Base-by-base conservation (phyloP, 1,140 invertebrate genomes). In the Scaptodrosophila lebanonensis region DNA sequence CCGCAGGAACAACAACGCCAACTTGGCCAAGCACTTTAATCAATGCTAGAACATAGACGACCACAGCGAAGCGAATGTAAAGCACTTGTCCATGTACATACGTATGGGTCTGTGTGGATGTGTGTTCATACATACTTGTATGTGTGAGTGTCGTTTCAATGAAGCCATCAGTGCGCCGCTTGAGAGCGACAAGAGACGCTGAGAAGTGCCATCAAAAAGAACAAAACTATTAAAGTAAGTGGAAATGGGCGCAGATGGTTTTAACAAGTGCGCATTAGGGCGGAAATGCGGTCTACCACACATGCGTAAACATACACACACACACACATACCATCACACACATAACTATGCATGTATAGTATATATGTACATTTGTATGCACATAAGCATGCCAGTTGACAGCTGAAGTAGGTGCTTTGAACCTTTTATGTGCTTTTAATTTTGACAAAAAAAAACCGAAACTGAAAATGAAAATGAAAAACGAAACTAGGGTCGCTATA, bases 221-320 rank as follows among this genome's bases (percentile, higher is more conserved):
- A 57, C 39, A 79, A 56, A 57, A 75, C 75, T 79, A 79, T 82
- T 75, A 75, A 82, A 70, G 66, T 75, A 79, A 82, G 76, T 79
- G 75, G 69, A 79, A 82, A 70, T 79, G 69, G 75, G 79, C 75
- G 32, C 32, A 33, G 32, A 33, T 8, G 8, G 32, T 33, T 33
- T 33, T 33, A 33, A 33, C 32, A 33, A 4, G 32, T 33, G 32
- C 12, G 75, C 66, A 82, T 69, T 66, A 79, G 45, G 50, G 61
- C 75, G 66, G 62, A 50, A 60, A n/a, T 33, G 32, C 12, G 32
- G 32, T 3, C 3, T n/a, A n/a, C 32, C 12, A 33, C 8, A 33
- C 32, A 33, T 3, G 12, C 12, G n/a, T n/a, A n/a, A n/a, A n/a
- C n/a, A n/a, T n/a, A 68, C 73, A 53, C 58, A 59, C 42, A 36